Evolutionary conservation across 2,888 invertebrate species (phyloP), one percentile per base, ranked within the genome.

Genomic region (Globia sparganii): DNA sequence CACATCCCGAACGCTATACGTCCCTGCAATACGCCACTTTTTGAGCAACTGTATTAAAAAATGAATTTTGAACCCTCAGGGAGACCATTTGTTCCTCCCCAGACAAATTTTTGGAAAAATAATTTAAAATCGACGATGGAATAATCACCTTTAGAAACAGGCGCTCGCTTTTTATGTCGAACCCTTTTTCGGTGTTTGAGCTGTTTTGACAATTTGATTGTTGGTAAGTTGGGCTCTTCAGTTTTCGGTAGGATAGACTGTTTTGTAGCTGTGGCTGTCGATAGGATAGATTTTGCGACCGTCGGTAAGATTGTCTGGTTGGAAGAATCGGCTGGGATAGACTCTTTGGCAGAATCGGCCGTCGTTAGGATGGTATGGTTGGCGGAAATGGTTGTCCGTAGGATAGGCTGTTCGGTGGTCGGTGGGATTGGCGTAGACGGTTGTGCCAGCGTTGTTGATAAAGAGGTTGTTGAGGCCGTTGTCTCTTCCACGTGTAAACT

Each of bases 91-190:
- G 15, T 15, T 4, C 43, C 15, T 43, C 43, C 15, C 43, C 43
- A 43, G 43, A 43, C 43, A 15, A 46, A 21, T 69, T 68, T 18
- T 13, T 72, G 21, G 37, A 40, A 43, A 21, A n/a, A 65, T n/a
- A 70, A n/a, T 37, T 37, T 6, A 31, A 56, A 40, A 56, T 31
- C 3, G 9, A 58, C 15, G 15, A 31, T 31, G 21, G 43, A n/a
- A 59, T 67, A 68, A 37, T 71, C 31, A 83, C 83, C 86, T 85
- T 71, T 81, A 61, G n/a, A 49, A 49, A 61, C 34, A 31, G 43
- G 15, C 11, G 5, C 13, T 64, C 37, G 70, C 18, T 13, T 83
- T 61, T 5, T 71, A 15, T 21, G n/a, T 15, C 31, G 8, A 49
- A 62, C 6, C 4, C 28, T 59, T 37, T 66, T 66, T 40, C 18